Evolutionary conservation across 2,888 invertebrate genomes (phyloP).

Genomic region (Watsonalla binaria): DNA sequence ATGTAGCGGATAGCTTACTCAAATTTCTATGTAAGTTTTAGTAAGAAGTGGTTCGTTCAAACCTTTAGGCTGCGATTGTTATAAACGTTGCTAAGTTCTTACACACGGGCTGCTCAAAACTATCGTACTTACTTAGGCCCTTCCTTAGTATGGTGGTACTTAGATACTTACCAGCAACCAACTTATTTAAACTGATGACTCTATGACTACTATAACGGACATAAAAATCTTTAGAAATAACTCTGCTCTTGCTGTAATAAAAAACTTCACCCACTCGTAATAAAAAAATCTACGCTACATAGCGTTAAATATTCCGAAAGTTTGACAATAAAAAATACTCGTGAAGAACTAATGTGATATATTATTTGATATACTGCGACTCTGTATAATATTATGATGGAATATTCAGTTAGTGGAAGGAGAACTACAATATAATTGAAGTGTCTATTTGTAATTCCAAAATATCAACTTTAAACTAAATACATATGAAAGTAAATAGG

Average conservation of each 20-base stretch:
- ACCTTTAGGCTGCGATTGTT: no score
- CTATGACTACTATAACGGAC: conserved; percentile 51
- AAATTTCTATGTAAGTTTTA: no score
- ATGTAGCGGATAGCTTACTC: no score
- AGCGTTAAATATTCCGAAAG: conserved; percentile 63
- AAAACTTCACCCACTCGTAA: conserved; percentile 59
- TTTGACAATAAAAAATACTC: conserved; percentile 56
- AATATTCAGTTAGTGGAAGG: no score
- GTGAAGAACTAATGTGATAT: conserved; percentile 33
- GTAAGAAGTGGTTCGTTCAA: no score
- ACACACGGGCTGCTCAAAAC: no score
- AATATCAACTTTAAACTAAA: no score
- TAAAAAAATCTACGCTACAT: conserved; percentile 60
- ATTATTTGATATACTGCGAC: conserved; percentile 10
- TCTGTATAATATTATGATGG: not conserved
- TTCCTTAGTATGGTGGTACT: not conserved
- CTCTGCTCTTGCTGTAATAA: conserved; percentile 58
- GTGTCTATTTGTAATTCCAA: no score
- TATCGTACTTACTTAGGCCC: no score
- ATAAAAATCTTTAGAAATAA: conserved; percentile 62
- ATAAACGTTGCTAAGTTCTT: no score
- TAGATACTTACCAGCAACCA: conserved; percentile 12
- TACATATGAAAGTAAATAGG: no score
- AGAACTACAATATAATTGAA: no score
- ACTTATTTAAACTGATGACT: conserved; percentile 50